phyloP scores from a whole-genome alignment of 2,113 vertebrate genomes.

The Tenebrosternarchus preto region DNA sequence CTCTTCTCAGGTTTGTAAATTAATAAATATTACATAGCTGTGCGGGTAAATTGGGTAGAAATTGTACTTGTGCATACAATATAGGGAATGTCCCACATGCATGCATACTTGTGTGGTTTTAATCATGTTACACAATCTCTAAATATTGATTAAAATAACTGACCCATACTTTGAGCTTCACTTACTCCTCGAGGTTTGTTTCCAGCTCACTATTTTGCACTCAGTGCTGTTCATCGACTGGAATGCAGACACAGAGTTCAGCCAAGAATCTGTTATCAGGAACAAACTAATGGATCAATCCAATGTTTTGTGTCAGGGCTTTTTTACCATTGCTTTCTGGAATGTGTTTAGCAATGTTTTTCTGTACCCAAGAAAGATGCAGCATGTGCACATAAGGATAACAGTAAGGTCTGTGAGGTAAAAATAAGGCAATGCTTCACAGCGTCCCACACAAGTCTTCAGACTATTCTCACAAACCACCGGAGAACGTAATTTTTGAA shows the following conservation, averaged over 20 bases:
- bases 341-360: conserved; percentile 82
- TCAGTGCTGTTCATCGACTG: conserved; percentile 73
- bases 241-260: conserved; percentile 76
- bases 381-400: not conserved
- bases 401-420: not conserved
- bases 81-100: not conserved
- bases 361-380: conserved; percentile 31
- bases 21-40: not conserved
- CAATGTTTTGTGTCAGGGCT: conserved; percentile 76
- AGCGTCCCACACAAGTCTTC: not conserved
- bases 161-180: not conserved
- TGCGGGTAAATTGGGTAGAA: not conserved
- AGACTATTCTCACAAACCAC: not conserved
- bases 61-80: not conserved
- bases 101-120: not conserved
- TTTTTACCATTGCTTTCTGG: conserved; percentile 82
- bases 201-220: conserved; percentile 57
- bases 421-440: not conserved
- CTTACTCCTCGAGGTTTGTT: conserved; percentile 23
- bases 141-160: conserved; percentile 10
- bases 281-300: conserved; percentile 82
- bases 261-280: conserved; percentile 81
- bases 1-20: conserved; percentile 3
- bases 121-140: conserved; percentile 15
- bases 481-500: not conserved